phyloP scores from a whole-genome alignment of 2,113 vertebrate genomes.

The Centropus unirufus region DNA sequence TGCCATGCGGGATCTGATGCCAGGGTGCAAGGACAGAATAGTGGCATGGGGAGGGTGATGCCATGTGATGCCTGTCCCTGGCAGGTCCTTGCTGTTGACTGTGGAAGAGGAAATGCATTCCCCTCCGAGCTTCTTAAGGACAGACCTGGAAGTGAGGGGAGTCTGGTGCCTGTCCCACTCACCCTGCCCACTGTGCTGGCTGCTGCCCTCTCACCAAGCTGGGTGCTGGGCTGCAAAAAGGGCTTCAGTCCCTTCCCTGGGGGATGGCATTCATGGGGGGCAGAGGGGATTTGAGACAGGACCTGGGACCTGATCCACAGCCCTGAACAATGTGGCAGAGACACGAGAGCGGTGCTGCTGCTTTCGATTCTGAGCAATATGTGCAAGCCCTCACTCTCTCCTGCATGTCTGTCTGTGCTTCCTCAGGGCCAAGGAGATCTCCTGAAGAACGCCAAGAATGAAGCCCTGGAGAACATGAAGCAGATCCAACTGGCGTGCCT shows the following conservation, averaged over 20 bases:
- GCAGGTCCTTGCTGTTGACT: not conserved
- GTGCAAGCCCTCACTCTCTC: slow-evolving; percentile 11
- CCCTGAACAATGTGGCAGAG: not conserved
- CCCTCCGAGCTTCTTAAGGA: accelerated
- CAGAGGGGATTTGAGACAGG: not conserved
- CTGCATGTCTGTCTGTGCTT: slow-evolving; percentile 2
- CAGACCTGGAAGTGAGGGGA: not conserved
- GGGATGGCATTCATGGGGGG: not conserved
- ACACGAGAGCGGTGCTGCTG: accelerated
- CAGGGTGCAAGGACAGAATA: not conserved
- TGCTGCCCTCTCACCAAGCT: not conserved
- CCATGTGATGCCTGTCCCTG: not conserved
- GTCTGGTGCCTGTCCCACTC: not conserved
- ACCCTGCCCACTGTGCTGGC: not conserved
- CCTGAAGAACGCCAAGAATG: slow-evolving; percentile 90
- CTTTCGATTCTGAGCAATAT: not conserved
- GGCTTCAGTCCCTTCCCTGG: not conserved
- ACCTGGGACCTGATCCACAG: not conserved
- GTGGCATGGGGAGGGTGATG: not conserved
- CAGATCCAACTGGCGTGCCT: slow-evolving; percentile 93
- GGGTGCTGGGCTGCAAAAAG: not conserved
- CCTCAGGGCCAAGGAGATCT: slow-evolving; percentile 93
- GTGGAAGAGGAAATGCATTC: not conserved
- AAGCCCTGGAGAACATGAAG: slow-evolving; percentile 92
- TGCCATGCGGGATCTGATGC: not conserved